phyloP scores from a whole-genome alignment of 1,140 invertebrate genomes.

The Caenorhabditis inopinata region DNA sequence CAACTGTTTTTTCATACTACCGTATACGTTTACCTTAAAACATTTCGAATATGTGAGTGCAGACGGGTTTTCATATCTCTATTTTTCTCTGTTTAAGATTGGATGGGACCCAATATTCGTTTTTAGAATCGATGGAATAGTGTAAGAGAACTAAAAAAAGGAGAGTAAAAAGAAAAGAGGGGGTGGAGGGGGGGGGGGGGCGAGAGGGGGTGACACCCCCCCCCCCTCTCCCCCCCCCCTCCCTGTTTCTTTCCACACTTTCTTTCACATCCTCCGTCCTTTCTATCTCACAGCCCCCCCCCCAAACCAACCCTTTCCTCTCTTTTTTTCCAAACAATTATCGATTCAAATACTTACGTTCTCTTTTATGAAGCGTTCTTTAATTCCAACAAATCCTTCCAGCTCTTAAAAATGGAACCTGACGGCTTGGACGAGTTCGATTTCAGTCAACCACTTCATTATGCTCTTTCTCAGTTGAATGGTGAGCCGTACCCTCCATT shows the following conservation, averaged over 20 bases:
- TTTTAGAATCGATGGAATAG: background rate
- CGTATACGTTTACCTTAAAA: too few species aligned
- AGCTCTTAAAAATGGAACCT: background rate
- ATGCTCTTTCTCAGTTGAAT: background rate
- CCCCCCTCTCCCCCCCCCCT: background rate
- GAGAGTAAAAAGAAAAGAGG: background rate
- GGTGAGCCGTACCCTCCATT: background rate
- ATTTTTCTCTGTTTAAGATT: too few species aligned
- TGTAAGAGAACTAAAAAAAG: background rate
- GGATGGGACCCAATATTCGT: background rate
- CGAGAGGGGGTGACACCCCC: conserved; percentile 18
- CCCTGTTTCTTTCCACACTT: background rate
- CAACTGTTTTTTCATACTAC: too few species aligned
- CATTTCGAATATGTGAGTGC: too few species aligned
- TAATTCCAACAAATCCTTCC: background rate
- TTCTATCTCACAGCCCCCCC: conserved; percentile 1
- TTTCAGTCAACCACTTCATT: background rate
- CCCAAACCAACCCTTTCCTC: background rate
- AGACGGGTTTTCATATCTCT: too few species aligned
- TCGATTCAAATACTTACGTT: background rate
- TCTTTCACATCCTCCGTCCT: background rate
- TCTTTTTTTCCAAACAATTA: background rate
- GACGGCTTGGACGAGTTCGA: background rate
- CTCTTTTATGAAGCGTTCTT: background rate
- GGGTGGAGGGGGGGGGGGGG: too few species aligned